A percentile compares a stretch with the other conserved stretches of the same genome.
Evolutionary conservation across 2,888 invertebrate species (phyloP).

Genomic region (Napeogenes inachia): DNA sequence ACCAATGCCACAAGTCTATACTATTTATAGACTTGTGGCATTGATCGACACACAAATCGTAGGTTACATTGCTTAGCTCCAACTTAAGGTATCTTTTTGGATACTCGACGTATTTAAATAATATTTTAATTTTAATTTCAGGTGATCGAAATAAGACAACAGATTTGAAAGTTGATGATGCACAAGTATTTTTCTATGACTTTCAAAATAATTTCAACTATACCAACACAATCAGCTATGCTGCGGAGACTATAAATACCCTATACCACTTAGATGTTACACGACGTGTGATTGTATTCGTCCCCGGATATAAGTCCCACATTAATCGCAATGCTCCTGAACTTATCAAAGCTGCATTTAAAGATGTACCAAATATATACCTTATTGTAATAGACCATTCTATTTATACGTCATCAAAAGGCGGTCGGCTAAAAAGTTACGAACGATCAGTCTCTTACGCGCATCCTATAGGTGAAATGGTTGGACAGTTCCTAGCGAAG

Average conservation of each 20-base stretch:
- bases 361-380: slow-evolving; percentile 55
- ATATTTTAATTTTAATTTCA: slow-evolving; percentile 37
- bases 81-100: too few relatives aligned
- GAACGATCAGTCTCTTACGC: slow-evolving; percentile 57
- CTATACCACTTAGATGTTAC: slow-evolving; percentile 56
- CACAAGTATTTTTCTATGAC: slow-evolving; percentile 62
- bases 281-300: slow-evolving; percentile 60
- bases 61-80: too few relatives aligned
- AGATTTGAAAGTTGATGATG: slow-evolving; percentile 52
- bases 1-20: slow-evolving; percentile 2
- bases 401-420: slow-evolving; percentile 54
- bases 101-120: neutral
- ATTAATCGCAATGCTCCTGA: slow-evolving; percentile 59
- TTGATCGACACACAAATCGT: neutral
- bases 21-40: too few relatives aligned
- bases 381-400: slow-evolving; percentile 67
- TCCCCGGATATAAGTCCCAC: slow-evolving; percentile 67
- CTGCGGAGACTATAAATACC: slow-evolving; percentile 47
- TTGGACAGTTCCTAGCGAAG: slow-evolving; percentile 55
- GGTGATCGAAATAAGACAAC: slow-evolving; percentile 59
- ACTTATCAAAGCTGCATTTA: slow-evolving; percentile 56
- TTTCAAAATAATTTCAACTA: slow-evolving; percentile 63
- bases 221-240: slow-evolving; percentile 49
- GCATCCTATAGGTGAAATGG: slow-evolving; percentile 54
- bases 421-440: slow-evolving; percentile 58